A percentile compares a stretch with the other conserved stretches of the same genome.
Evolutionary conservation across 2,113 vertebrate genomes (phyloP).

Genomic region (Eulacestoma nigropectus): DNA sequence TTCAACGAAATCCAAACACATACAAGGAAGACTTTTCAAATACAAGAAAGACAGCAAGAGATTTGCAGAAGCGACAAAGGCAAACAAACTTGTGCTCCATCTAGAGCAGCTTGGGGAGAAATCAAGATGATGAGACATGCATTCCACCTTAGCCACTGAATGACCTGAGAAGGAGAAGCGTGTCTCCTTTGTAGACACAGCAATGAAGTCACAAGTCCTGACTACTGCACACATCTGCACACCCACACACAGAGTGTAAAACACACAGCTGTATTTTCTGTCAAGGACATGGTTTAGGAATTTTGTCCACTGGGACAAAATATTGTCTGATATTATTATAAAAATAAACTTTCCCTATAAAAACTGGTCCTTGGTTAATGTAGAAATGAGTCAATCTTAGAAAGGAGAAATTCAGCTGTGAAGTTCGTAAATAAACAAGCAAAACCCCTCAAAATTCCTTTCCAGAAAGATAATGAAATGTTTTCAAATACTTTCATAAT

Average conservation of each 20-base stretch:
- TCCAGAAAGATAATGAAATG: neutral
- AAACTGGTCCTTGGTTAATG: neutral
- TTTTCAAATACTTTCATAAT: neutral
- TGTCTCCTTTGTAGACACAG: neutral
- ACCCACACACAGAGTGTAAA: neutral
- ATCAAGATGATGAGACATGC: neutral
- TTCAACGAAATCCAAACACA: neutral
- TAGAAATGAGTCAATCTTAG: neutral
- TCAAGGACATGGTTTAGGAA: neutral
- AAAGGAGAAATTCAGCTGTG: neutral
- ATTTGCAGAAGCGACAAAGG: neutral
- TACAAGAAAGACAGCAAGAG: neutral
- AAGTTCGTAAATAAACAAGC: neutral
- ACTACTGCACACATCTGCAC: accelerated
- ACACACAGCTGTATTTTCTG: neutral
- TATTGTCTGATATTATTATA: neutral
- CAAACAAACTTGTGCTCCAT: neutral
- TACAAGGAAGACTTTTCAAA: neutral
- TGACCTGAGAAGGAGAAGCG: accelerated
- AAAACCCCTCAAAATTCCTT: neutral
- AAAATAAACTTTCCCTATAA: neutral
- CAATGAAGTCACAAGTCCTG: neutral
- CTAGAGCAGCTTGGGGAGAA: neutral
- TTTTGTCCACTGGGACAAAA: neutral
- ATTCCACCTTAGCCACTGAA: neutral